Percentiles rank a stretch among this genome's conserved stretches.
These are phyloP conservation scores for Thysanoteuthis rhombus DNA, from an alignment of 2,888 invertebrate species.

Conservation along the genomic window DNA sequence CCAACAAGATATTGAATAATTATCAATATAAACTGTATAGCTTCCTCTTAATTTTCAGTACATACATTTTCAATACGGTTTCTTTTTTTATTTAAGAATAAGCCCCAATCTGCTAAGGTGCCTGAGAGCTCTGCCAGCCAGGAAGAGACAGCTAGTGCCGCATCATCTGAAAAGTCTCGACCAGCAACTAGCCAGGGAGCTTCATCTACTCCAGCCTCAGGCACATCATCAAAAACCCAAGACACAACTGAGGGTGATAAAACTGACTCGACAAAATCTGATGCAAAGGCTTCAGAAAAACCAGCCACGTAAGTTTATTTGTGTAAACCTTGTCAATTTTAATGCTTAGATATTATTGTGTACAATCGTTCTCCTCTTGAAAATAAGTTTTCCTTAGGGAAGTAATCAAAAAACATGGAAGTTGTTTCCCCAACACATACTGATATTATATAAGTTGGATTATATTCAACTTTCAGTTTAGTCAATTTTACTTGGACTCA, in stretches of 20 bases:
- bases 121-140: background rate
- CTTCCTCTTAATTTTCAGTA: too few relatives aligned
- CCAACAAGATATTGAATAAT: too few relatives aligned
- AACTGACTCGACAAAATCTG: background rate
- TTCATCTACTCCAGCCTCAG: slow-evolving; percentile 1
- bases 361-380: too few relatives aligned
- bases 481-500: too few relatives aligned
- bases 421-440: too few relatives aligned
- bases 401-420: too few relatives aligned
- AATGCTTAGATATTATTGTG: too few relatives aligned
- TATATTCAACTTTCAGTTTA: too few relatives aligned
- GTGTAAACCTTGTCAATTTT: too few relatives aligned
- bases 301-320: background rate
- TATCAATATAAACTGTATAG: too few relatives aligned
- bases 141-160: slow-evolving; percentile 22
- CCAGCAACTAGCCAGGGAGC: slow-evolving; percentile 21
- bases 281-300: slow-evolving; percentile 26
- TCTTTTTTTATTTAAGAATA: background rate
- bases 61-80: background rate
- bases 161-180: slow-evolving; percentile 23
- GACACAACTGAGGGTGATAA: background rate
- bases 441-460: too few relatives aligned
- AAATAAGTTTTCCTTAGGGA: too few relatives aligned
- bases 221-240: background rate
- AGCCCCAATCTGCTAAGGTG: background rate